phyloP scores from a whole-genome alignment of 2,888 invertebrate species.

The Cephus rjabovi region DNA sequence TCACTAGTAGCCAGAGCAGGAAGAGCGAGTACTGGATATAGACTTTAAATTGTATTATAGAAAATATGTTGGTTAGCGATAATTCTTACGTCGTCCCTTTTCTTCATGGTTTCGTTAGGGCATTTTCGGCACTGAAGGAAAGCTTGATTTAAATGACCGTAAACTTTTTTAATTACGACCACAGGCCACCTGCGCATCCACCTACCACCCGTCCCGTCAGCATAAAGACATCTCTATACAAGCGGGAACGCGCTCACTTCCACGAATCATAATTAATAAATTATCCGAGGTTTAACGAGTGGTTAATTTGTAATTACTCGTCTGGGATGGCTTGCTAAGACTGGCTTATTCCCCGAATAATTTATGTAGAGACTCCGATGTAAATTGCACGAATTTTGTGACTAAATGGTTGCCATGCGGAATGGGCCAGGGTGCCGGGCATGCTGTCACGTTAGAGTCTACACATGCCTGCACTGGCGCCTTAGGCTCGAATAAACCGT shows the following conservation, averaged over 20 bases:
- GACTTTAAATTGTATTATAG: neutral
- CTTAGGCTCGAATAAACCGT: neutral
- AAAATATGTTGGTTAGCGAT: neutral
- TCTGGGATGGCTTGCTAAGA: slow-evolving; percentile 8
- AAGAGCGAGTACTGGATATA: neutral
- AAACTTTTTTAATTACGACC: slow-evolving; percentile 26
- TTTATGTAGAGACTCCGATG: slow-evolving; percentile 34
- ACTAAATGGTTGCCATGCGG: slow-evolving; percentile 17
- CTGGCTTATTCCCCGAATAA: slow-evolving; percentile 33
- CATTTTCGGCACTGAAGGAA: neutral
- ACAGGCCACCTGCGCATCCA: slow-evolving; percentile 13
- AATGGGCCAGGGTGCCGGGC: neutral
- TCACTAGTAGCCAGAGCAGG: neutral
- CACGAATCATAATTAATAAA: slow-evolving; percentile 41
- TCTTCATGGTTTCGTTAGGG: neutral
- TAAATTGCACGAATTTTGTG: slow-evolving; percentile 34
- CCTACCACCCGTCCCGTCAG: slow-evolving; percentile 12
- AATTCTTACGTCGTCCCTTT: neutral
- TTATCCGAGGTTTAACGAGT: slow-evolving; percentile 37
- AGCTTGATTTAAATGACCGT: neutral
- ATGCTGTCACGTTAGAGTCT: neutral
- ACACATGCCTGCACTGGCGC: neutral
- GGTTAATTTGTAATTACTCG: slow-evolving; percentile 41
- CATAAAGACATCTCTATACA: slow-evolving; percentile 12
- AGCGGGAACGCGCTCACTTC: neutral